These are phyloP conservation scores for Odontocolon sp. DNA, from an alignment of 2,888 invertebrate species.

Conservation along the genomic window DNA sequence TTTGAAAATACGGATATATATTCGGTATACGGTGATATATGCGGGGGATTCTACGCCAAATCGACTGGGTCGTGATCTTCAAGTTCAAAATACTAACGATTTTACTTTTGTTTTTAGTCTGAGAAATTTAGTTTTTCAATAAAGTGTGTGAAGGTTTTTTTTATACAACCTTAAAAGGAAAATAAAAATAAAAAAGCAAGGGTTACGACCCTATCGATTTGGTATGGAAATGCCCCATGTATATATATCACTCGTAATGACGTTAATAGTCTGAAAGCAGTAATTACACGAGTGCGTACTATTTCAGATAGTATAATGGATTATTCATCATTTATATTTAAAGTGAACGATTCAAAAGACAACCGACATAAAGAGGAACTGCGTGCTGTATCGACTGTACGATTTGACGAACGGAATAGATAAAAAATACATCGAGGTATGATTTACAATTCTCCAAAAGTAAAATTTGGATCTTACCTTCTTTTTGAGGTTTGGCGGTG, in stretches of 20 bases:
- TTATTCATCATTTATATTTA: neutral
- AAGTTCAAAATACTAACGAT: too few relatives aligned
- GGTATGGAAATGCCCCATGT: neutral
- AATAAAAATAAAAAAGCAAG: neutral
- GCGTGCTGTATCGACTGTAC: neutral
- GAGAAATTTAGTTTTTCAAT: too few relatives aligned
- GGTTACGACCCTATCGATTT: neutral
- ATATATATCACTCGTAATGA: neutral
- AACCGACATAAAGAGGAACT: neutral
- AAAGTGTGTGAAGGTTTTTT: too few relatives aligned
- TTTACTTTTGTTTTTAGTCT: too few relatives aligned
- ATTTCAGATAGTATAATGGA: neutral
- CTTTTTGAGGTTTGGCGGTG: slow-evolving; percentile 85
- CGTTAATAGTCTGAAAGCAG: slow-evolving; percentile 36
- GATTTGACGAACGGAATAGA: neutral
- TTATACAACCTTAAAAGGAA: too few relatives aligned
- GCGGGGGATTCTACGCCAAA: too few relatives aligned
- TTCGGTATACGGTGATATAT: neutral
- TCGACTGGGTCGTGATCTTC: too few relatives aligned
- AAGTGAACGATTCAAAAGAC: neutral
- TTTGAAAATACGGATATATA: too few relatives aligned
- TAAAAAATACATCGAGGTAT: neutral
- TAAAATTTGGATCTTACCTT: slow-evolving; percentile 81
- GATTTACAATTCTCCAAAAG: neutral
- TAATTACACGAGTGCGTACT: slow-evolving; percentile 19